Percentiles rank a stretch among this genome's conserved stretches.
Evolutionary conservation across 2,888 invertebrate genomes (phyloP).

Genomic region (Meiosimyza platycephala): DNA sequence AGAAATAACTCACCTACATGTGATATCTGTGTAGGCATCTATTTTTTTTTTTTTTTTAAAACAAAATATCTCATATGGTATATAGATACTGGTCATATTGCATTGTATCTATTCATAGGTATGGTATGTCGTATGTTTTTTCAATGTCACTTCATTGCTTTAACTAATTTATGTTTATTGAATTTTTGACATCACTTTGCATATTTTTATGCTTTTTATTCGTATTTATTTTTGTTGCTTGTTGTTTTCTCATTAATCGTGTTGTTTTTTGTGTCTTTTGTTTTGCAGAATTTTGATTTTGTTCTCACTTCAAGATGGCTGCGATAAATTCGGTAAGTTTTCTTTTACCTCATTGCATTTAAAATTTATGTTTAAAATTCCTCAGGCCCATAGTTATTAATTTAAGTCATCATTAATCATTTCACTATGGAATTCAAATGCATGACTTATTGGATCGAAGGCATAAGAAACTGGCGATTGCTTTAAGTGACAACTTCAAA

Average conservation of each 20-base stretch:
- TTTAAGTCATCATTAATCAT: background rate
- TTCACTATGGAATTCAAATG: too few relatives aligned
- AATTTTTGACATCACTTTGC: slow-evolving; percentile 36
- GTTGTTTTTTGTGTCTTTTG: slow-evolving; percentile 29
- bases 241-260: slow-evolving; percentile 26
- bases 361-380: background rate
- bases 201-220: slow-evolving; percentile 41
- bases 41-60: too few relatives aligned
- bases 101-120: slow-evolving; percentile 32
- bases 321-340: slow-evolving; percentile 67
- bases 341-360: slow-evolving; percentile 9
- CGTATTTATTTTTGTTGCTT: slow-evolving; percentile 36
- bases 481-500: too few relatives aligned
- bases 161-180: slow-evolving; percentile 31
- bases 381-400: background rate
- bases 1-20: too few relatives aligned
- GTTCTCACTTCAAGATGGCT: slow-evolving; percentile 58
- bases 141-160: slow-evolving; percentile 40
- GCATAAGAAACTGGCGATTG: too few relatives aligned
- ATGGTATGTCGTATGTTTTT: slow-evolving; percentile 30
- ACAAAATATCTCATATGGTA: background rate
- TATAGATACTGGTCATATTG: slow-evolving; percentile 14
- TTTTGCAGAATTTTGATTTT: slow-evolving; percentile 41
- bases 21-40: too few relatives aligned
- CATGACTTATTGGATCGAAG: too few relatives aligned